Evolutionary conservation across 2,113 vertebrate species (phyloP).

Genomic region (Aptenodytes patagonicus): DNA sequence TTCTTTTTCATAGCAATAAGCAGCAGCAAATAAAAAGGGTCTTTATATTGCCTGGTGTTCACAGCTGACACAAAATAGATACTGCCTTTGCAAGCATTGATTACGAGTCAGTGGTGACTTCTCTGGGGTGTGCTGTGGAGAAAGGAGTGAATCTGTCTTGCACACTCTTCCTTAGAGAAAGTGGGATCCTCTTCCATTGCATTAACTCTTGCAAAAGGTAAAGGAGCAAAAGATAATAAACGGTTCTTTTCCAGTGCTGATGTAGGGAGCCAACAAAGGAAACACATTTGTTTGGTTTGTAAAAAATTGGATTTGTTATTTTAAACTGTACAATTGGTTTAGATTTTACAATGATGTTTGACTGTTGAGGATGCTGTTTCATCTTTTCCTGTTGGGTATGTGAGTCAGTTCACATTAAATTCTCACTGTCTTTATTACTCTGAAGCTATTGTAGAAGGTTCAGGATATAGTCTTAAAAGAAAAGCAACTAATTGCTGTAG

Average conservation of each 20-base stretch:
- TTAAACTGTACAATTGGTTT: neutral
- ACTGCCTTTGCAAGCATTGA: neutral
- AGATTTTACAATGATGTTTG: neutral
- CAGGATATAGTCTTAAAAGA: neutral
- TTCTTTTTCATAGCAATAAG: neutral
- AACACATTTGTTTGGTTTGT: neutral
- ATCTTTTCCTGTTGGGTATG: neutral
- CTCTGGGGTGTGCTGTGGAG: neutral
- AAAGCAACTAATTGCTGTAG: neutral
- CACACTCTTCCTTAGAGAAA: neutral
- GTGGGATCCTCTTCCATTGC: neutral
- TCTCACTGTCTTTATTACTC: neutral
- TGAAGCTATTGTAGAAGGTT: neutral
- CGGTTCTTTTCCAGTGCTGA: neutral
- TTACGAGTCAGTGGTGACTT: neutral
- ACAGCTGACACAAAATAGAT: neutral
- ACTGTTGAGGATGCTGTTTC: neutral
- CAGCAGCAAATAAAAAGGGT: neutral
- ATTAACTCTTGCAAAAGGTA: neutral
- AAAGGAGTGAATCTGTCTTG: neutral
- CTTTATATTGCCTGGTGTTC: conserved; percentile 2
- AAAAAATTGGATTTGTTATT: neutral
- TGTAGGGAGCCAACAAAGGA: neutral
- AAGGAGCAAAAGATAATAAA: neutral
- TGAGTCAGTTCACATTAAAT: neutral